Conservation (phyloP, 2,888 invertebrate species). For the Himalopsyche tibetana region DNA sequence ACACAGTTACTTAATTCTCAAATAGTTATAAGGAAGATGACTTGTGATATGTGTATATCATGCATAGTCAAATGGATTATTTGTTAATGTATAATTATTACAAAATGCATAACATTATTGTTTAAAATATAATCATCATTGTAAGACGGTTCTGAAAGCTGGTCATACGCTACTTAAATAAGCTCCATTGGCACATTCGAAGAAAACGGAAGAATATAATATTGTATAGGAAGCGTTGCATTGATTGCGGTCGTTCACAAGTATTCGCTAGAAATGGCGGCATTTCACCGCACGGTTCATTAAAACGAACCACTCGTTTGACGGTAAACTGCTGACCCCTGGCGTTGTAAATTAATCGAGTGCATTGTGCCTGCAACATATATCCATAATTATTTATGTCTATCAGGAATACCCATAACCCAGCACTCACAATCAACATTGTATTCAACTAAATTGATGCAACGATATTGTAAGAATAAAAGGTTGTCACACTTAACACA, state of each 20-base stretch:
- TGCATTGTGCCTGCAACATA: slow-evolving; percentile 2
- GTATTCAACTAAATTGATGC: background rate
- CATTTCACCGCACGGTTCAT: background rate
- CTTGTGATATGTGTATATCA: too few relatives aligned
- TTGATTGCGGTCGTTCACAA: background rate
- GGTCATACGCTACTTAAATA: background rate
- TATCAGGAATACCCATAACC: background rate
- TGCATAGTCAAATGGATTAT: too few relatives aligned
- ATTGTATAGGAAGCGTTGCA: background rate
- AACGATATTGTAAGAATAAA: too few relatives aligned
- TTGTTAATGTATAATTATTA: too few relatives aligned
- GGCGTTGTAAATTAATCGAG: background rate
- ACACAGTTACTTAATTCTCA: too few relatives aligned
- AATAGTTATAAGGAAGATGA: too few relatives aligned
- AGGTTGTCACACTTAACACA: too few relatives aligned
- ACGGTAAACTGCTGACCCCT: background rate
- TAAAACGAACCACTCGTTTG: slow-evolving; percentile 15
- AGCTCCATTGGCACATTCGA: background rate
- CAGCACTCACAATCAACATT: background rate
- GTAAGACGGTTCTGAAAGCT: too few relatives aligned
- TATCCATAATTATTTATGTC: background rate
- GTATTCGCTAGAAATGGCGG: slow-evolving; percentile 15
- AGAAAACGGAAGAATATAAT: background rate
- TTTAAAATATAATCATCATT: too few relatives aligned
- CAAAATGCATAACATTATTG: too few relatives aligned